These are phyloP conservation scores for Pollachius pollachius DNA, from an alignment of 2,113 vertebrate species.

Conservation along the genomic window DNA sequence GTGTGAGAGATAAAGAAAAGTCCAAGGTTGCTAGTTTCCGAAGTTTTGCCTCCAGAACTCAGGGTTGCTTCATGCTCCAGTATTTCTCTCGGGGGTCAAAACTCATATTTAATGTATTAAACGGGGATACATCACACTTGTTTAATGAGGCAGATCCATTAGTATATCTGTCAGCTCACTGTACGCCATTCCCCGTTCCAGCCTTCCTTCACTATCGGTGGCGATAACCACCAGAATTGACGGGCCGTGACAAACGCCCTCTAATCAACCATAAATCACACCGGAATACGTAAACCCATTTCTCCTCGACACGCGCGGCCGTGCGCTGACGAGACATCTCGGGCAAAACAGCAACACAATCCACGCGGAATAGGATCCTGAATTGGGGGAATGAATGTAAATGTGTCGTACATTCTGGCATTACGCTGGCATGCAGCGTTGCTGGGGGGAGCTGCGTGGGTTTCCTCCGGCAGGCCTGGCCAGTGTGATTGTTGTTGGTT, in stretches of 20 bases:
- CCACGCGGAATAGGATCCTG: constrained; percentile 18
- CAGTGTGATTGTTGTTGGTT: constrained; percentile 51
- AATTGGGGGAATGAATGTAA: constrained; percentile 15
- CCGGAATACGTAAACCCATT: constrained; percentile 32
- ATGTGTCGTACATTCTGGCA: constrained; percentile 6
- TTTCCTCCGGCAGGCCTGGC: constrained; percentile 24
- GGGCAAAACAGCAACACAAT: constrained; percentile 56
- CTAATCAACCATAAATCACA: constrained; percentile 42
- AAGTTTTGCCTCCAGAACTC: no score
- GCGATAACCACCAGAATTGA: no score
- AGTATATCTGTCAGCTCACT: no score
- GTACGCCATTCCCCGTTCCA: no score
- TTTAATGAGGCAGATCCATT: no score
- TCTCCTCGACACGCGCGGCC: constrained; percentile 4
- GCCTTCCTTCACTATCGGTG: no score
- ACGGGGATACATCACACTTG: not conserved
- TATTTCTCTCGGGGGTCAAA: not conserved
- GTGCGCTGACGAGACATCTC: constrained; percentile 45
- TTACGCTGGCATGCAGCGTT: constrained; percentile 2
- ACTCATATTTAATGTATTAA: constrained; percentile 24
- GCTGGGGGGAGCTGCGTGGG: constrained; percentile 30
- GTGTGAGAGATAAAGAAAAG: not conserved
- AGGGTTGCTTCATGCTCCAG: no score
- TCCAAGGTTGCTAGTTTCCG: no score
- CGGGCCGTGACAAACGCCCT: constrained; percentile 21